Conservation (phyloP, 2,113 vertebrate species). For the Pogonocichla stellata region DNA sequence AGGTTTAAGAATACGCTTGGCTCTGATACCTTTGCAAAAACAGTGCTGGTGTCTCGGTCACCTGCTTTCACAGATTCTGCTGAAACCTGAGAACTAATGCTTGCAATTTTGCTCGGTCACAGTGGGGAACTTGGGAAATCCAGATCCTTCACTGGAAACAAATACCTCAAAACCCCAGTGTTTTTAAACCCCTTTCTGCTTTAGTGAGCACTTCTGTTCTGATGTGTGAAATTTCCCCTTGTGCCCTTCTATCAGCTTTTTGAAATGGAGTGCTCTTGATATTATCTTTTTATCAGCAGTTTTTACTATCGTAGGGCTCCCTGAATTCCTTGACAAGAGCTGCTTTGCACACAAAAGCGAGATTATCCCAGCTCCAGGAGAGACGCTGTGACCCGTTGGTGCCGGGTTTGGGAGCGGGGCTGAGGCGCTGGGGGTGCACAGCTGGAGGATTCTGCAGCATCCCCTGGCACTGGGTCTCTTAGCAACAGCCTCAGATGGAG, state of each 20-base stretch:
- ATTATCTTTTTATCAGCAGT: not conserved
- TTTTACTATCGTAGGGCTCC: not conserved
- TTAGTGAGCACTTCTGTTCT: not conserved
- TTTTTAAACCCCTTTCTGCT: slow-evolving; percentile 8
- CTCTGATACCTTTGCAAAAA: not conserved
- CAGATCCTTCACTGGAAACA: not conserved
- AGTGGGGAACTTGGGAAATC: not conserved
- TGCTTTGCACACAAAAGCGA: not conserved
- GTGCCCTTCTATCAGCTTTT: not conserved
- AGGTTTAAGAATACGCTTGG: not conserved
- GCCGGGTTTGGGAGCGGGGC: not conserved
- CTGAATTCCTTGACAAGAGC: not conserved
- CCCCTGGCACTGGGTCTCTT: not conserved
- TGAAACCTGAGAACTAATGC: not conserved
- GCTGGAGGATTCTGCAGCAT: not conserved
- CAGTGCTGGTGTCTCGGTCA: not conserved
- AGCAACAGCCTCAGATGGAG: not conserved
- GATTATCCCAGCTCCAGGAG: not conserved
- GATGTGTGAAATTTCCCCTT: not conserved
- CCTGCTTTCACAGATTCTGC: not conserved
- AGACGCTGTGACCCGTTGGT: not conserved
- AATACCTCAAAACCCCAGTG: not conserved
- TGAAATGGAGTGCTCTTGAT: not conserved
- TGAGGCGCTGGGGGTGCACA: not conserved
- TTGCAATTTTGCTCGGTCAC: not conserved